Evolutionary conservation across 2,113 vertebrate species (phyloP).

Genomic region (Pachyramphus minor): DNA sequence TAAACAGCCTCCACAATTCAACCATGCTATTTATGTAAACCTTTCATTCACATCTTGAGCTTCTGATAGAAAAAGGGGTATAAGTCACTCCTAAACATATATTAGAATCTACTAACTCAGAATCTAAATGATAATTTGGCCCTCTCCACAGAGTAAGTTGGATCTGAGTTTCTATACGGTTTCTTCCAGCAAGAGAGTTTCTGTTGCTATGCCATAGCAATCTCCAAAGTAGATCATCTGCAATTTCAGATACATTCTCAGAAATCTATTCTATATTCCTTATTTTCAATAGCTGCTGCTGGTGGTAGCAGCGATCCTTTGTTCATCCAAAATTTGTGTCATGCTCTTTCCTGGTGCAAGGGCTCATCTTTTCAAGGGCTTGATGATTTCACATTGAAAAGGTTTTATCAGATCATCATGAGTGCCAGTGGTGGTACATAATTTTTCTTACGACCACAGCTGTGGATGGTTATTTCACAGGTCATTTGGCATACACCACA

Average conservation of each 20-base stretch:
- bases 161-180: neutral
- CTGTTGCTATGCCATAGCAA: neutral
- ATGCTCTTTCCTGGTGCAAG: neutral
- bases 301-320: neutral
- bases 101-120: neutral
- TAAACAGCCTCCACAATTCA: neutral
- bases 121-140: neutral
- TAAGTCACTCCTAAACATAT: neutral
- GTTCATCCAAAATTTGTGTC: neutral
- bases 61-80: neutral
- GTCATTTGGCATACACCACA: neutral
- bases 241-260: neutral
- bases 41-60: neutral
- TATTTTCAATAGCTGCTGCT: neutral
- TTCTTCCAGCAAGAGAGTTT: neutral
- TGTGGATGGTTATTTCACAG: conserved; percentile 24
- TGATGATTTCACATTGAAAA: neutral
- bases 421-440: neutral
- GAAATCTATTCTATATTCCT: neutral
- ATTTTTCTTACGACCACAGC: neutral
- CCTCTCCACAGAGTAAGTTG: neutral
- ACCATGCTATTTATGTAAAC: neutral
- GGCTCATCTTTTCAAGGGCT: neutral
- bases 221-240: neutral
- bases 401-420: neutral